Conservation (phyloP, 2,888 invertebrate species). For the Andrena fulva region DNA sequence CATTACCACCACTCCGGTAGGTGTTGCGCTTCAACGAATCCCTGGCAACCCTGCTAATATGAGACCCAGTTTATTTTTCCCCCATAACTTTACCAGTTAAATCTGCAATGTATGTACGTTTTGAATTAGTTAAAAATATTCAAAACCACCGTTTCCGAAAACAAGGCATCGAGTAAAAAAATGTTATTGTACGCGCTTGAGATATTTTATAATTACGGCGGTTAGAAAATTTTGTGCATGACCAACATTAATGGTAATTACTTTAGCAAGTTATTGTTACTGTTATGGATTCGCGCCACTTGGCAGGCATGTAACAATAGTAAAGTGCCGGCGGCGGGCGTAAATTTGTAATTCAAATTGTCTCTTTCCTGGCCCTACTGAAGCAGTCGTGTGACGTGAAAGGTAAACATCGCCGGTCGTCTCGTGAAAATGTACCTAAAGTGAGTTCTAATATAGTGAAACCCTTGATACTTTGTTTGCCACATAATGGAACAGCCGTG, state of each 20-base stretch:
- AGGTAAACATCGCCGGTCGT: conserved; percentile 42
- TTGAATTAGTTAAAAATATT: background rate
- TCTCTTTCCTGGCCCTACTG: conserved; percentile 33
- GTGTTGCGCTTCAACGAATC: too few species aligned
- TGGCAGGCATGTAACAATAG: conserved; percentile 23
- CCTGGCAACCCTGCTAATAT: too few species aligned
- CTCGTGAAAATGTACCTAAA: conserved; percentile 35
- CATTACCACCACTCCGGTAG: too few species aligned
- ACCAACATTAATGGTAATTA: conserved; percentile 1
- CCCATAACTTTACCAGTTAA: too few species aligned
- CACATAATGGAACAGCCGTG: conserved; percentile 47
- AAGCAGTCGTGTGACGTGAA: conserved; percentile 40
- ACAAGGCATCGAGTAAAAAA: background rate
- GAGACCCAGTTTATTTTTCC: too few species aligned
- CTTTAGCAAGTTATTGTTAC: conserved; percentile 29
- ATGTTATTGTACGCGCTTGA: background rate
- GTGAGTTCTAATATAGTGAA: conserved; percentile 52
- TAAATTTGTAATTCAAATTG: conserved; percentile 60
- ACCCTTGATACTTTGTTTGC: conserved; percentile 52
- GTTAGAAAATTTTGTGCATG: background rate
- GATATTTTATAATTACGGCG: too few species aligned
- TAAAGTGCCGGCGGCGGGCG: conserved; percentile 33
- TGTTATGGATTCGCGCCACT: conserved; percentile 32
- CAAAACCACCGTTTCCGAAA: background rate
- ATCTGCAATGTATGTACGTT: too few species aligned